Base-by-base conservation (phyloP, 1,140 invertebrate species). In the Anastatus disparis region DNA sequence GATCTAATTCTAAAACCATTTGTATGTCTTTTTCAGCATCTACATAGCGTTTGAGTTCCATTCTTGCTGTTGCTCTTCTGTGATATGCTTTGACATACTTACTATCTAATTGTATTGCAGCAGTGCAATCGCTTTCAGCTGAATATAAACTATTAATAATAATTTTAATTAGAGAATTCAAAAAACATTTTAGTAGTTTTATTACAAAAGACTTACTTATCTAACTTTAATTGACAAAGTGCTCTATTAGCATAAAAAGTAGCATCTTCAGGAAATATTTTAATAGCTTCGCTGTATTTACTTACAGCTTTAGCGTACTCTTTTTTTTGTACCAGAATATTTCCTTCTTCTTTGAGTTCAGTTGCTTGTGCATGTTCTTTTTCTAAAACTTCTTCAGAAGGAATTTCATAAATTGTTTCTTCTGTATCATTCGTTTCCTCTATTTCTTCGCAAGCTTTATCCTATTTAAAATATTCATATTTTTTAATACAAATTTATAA, bases 181-280 rank as follows among this genome's bases (percentile, higher is more conserved):
- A 27, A 48, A 22, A 40, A 12, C 68, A n/a, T n/a, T n/a, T n/a
- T n/a, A n/a, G n/a, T n/a, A n/a, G n/a, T n/a, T n/a, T n/a, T n/a
- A n/a, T n/a, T 50, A 52, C 31, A 58, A 9, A 55, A 52, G 56
- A 84, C 84, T 85, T 88, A 97, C 94, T 92, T 90, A 73, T 95
- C 89, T 75, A 91, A 89, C 82, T 96, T 97, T 12, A 97, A 85
- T 74, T 93, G 90, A 74, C 95, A 96, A 68, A 97, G 88, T 9
- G 94, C 95, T 77, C 96, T 87, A 85, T 98, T 98, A 9, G 94
- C 93, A 80, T 90, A 95, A 77, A 94, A 93, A 8, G 94, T 87
- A 8, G 95, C 89, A 85, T 97, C 95, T 69, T 90, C 87, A 9
- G 92, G 88, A 80, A 94, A 93, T 42, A 90, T 82, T 69, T 90